Percentiles rank a stretch among this genome's conserved stretches.
These are phyloP conservation scores for Drosophila parthenogenetica DNA, from an alignment of 2,888 invertebrate species.

Conservation along the genomic window DNA sequence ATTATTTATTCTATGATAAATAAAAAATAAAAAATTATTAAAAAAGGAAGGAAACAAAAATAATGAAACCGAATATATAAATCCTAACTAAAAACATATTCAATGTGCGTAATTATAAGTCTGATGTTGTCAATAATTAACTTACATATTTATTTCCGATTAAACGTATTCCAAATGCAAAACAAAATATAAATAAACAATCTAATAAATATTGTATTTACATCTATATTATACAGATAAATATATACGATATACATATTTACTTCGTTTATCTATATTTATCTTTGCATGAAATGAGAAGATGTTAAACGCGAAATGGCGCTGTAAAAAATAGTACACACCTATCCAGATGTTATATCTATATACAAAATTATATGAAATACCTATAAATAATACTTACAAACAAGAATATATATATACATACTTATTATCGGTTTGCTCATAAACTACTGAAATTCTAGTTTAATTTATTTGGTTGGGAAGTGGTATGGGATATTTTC, in stretches of 20 bases:
- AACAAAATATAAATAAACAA: conserved; percentile 24
- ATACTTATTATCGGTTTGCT: conserved; percentile 73
- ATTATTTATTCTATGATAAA: conserved; percentile 36
- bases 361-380: conserved; percentile 56
- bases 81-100: conserved; percentile 65
- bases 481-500: not conserved
- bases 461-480: conserved; percentile 11
- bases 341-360: conserved; percentile 61
- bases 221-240: conserved; percentile 39
- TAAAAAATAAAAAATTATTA: conserved; percentile 1
- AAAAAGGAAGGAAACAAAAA: conserved; percentile 23
- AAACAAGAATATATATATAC: conserved; percentile 54
- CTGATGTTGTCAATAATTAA: conserved; percentile 83
- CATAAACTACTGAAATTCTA: conserved; percentile 47
- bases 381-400: conserved; percentile 54
- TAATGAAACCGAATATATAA: conserved; percentile 38
- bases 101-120: conserved; percentile 83
- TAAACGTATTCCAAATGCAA: conserved; percentile 62
- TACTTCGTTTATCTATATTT: conserved; percentile 61
- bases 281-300: conserved; percentile 26
- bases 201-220: conserved; percentile 29
- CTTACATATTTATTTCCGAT: conserved; percentile 58
- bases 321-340: conserved; percentile 45
- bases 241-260: conserved; percentile 51
- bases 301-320: conserved; percentile 27